Evolutionary conservation across 2,888 invertebrate genomes (phyloP).

Genomic region (Cyaniris semiargus): DNA sequence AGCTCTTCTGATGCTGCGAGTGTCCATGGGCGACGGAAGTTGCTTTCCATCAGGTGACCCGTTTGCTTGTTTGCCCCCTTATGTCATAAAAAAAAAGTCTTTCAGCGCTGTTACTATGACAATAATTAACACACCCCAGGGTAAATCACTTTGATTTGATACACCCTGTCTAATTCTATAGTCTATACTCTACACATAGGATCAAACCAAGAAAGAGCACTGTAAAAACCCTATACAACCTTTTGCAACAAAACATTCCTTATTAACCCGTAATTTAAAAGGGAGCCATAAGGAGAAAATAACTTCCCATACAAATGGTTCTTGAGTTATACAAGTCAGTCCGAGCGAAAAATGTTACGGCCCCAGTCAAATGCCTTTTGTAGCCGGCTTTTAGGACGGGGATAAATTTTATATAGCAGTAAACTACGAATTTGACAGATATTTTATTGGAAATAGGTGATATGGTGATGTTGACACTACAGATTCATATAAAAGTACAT

Average conservation of each 20-base stretch:
- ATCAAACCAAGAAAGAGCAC: neutral
- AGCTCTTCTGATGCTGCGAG: too few relatives aligned
- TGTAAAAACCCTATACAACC: neutral
- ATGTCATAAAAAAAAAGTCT: too few relatives aligned
- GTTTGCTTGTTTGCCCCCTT: too few relatives aligned
- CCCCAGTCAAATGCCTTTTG: slow-evolving; percentile 9
- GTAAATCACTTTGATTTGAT: too few relatives aligned
- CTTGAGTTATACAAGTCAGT: slow-evolving; percentile 8
- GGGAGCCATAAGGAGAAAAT: neutral
- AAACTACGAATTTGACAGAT: slow-evolving; percentile 1
- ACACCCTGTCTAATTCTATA: too few relatives aligned
- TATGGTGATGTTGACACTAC: neutral
- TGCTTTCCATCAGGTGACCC: too few relatives aligned
- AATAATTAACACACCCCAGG: too few relatives aligned
- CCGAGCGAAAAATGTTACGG: neutral
- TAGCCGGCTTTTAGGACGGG: neutral
- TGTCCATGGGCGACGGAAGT: too few relatives aligned
- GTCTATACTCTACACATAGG: too few relatives aligned
- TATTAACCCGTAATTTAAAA: slow-evolving; percentile 14
- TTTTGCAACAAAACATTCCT: neutral
- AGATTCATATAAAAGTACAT: neutral
- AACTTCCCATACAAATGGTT: slow-evolving; percentile 22
- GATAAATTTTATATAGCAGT: neutral
- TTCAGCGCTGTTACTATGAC: too few relatives aligned
- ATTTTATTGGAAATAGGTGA: neutral